These are phyloP conservation scores for Dreissena rostriformis DNA, from an alignment of 1,140 invertebrate genomes.

Conservation along the genomic window DNA sequence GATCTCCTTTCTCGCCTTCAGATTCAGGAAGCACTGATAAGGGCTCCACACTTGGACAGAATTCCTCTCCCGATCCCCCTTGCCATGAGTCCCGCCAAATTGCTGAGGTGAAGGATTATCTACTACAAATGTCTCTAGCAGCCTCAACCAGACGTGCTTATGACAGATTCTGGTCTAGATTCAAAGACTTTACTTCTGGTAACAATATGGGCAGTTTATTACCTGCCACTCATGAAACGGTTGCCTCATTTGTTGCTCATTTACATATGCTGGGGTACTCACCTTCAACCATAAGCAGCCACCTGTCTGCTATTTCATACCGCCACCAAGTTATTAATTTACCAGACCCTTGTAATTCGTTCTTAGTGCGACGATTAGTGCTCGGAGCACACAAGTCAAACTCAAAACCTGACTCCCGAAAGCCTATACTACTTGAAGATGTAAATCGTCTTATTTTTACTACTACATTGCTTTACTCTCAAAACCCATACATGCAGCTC, in stretches of 20 bases:
- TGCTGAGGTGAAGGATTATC: background rate
- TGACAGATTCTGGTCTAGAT: slow-evolving; percentile 12
- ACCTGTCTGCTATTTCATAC: slow-evolving; percentile 18
- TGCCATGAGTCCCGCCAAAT: background rate
- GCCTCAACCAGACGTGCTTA: background rate
- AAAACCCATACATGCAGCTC: background rate
- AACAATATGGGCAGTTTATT: background rate
- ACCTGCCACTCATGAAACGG: background rate
- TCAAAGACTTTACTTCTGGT: background rate
- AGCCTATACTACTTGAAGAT: slow-evolving; percentile 2
- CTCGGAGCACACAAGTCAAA: background rate
- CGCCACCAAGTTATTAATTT: background rate
- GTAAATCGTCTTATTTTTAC: background rate
- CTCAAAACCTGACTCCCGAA: background rate
- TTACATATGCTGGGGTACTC: background rate
- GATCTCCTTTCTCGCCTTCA: slow-evolving; percentile 32
- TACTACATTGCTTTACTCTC: background rate
- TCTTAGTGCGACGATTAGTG: background rate
- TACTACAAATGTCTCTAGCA: background rate
- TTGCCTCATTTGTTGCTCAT: slow-evolving; percentile 24
- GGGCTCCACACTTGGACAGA: slow-evolving; percentile 37
- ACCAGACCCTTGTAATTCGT: slow-evolving; percentile 7
- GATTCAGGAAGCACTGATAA: background rate
- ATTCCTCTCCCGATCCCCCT: background rate
- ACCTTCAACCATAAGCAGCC: slow-evolving; percentile 27